A percentile compares a stretch with the other conserved stretches of the same genome.
Evolutionary conservation across 2,888 invertebrate species (phyloP).

Genomic region (Emmelina monodactyla): DNA sequence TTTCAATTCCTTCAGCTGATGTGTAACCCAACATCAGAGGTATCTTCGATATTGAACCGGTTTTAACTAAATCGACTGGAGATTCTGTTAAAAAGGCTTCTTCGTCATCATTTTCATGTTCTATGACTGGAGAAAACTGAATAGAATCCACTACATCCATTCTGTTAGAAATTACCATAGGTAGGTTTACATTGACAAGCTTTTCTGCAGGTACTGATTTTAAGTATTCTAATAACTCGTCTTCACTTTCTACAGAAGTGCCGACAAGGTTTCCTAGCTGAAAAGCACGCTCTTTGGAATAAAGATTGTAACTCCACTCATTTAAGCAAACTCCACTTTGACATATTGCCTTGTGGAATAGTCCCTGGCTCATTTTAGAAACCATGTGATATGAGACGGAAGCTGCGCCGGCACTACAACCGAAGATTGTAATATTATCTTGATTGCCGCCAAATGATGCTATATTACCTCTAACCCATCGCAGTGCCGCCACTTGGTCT

Average conservation of each 20-base stretch:
- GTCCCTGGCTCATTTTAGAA: constrained; percentile 46
- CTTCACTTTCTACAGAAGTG: constrained; percentile 37
- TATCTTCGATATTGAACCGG: constrained; percentile 33
- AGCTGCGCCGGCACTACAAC: constrained; percentile 54
- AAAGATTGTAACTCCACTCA: constrained; percentile 47
- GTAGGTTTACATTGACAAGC: constrained; percentile 39
- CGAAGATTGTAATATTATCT: constrained; percentile 50
- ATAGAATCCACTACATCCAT: constrained; percentile 39
- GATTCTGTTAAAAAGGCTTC: constrained; percentile 37
- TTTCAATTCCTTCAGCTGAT: constrained; percentile 53
- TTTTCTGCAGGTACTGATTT: constrained; percentile 30
- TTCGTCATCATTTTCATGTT: constrained; percentile 30
- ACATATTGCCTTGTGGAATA: constrained; percentile 56
- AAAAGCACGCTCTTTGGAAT: constrained; percentile 41
- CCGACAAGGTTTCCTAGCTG: constrained; percentile 49
- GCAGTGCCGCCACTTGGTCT: constrained; percentile 56
- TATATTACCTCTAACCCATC: constrained; percentile 54
- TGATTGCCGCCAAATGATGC: constrained; percentile 45
- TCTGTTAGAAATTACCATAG: constrained; percentile 26
- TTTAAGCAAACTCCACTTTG: constrained; percentile 56
- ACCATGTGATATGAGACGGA: constrained; percentile 42
- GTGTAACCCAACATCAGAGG: constrained; percentile 50
- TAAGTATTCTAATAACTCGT: constrained; percentile 39
- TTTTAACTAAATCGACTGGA: constrained; percentile 31
- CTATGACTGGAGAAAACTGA: constrained; percentile 50